Evolutionary conservation across 2,888 invertebrate genomes (phyloP), one percentile per base, ranked within the genome.

Genomic region (Allygus modestus): DNA sequence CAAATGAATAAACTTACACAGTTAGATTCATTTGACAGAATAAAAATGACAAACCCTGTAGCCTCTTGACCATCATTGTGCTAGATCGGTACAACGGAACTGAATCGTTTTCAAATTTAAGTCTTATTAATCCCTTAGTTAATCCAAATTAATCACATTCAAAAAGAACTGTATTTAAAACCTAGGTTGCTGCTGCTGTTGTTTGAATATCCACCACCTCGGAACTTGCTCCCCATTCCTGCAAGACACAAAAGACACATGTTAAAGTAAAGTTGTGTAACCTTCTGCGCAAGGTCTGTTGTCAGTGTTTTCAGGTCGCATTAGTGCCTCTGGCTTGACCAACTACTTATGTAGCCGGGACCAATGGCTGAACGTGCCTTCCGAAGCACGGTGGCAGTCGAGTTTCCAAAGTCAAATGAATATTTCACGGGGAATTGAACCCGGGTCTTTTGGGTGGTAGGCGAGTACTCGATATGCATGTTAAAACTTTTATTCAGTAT

Each of bases 91-190:
- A 65, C 20, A 65, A 65, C 31, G 9, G 0, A 31, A 65, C 26
- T 17, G 15, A 23, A 28, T 65, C 65, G 17, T 28, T 15, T 65
- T 15, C 9, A 65, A 28, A 65, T 20, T 65, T 4, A n/a, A 65
- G 65, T 65, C 28, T 65, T 65, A 31, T 65, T 65, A 28, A 28
- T 28, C 65, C 65, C 65, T 65, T 17, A 15, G 26, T 65, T 65
- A 65, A 0, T 20, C 20, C 20, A 65, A 65, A 28, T 58, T 7
- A 11, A 61, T 69, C 43, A 82, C 65, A 65, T 65, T 82, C 69
- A 82, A 43, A 82, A 82, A 43, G 82, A 82, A 43, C 82, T 82
- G 58, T 82, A 82, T 23, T 82, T 82, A 41, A 82, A 82, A 4
- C 82, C 82, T n/a, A 82, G 69, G 12, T 69, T 82, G 69, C 43